phyloP scores from a whole-genome alignment of 2,888 invertebrate genomes.

The Xestia c-nigrum region DNA sequence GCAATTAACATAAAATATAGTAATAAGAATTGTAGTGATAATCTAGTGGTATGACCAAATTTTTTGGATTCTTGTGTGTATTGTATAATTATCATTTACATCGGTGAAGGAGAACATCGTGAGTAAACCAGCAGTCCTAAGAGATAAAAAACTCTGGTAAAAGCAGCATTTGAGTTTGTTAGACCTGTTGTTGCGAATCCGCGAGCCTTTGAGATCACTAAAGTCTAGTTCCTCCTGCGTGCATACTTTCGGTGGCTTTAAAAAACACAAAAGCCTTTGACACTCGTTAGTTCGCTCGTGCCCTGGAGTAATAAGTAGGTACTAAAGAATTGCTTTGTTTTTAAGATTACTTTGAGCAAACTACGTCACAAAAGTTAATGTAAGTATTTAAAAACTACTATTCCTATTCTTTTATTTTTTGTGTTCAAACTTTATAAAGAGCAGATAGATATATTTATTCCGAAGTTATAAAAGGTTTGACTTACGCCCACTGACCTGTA shows the following conservation, averaged over 20 bases:
- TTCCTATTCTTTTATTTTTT: background rate
- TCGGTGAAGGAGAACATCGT: too few relatives aligned
- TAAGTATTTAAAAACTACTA: background rate
- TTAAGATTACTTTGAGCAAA: background rate
- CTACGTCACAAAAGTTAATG: background rate
- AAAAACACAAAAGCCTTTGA: conserved; percentile 16
- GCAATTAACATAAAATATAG: too few relatives aligned
- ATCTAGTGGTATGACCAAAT: too few relatives aligned
- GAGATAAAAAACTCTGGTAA: background rate
- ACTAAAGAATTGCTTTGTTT: conserved; percentile 6
- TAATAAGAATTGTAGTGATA: too few relatives aligned
- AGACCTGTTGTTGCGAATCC: background rate
- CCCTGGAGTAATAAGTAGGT: background rate
- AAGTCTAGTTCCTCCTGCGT: background rate
- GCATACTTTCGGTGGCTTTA: background rate
- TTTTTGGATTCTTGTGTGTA: too few relatives aligned
- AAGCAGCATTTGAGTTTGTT: background rate
- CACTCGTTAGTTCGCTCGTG: conserved; percentile 10
- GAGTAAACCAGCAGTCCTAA: too few relatives aligned
- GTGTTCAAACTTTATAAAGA: background rate
- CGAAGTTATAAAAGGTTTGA: too few relatives aligned
- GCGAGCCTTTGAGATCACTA: conserved; percentile 19
- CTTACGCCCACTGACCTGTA: background rate
- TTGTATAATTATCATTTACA: too few relatives aligned
- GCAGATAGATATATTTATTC: background rate